Percentiles rank a stretch among this genome's conserved stretches.
phyloP scores from a whole-genome alignment of 1,140 invertebrate species.

The Achroia grisella region DNA sequence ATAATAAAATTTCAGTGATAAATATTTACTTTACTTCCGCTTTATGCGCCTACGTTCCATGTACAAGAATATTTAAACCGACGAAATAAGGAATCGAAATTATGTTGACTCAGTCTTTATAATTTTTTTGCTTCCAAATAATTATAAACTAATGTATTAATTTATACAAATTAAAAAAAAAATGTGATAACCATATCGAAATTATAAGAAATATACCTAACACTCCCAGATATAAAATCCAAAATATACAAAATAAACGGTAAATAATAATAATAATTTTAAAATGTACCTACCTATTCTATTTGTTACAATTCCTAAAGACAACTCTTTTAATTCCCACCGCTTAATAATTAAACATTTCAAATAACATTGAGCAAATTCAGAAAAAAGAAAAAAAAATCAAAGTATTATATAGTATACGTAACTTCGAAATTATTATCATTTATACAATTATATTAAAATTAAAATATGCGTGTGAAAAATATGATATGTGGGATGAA shows the following conservation, averaged over 20 bases:
- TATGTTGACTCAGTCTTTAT: slow-evolving; percentile 16
- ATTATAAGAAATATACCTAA: neutral
- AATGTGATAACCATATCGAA: too few relatives aligned
- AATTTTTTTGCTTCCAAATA: neutral
- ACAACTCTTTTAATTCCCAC: slow-evolving; percentile 17
- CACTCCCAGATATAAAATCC: slow-evolving; percentile 1
- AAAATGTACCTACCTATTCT: slow-evolving; percentile 17
- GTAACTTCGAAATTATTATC: too few relatives aligned
- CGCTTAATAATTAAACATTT: slow-evolving; percentile 19
- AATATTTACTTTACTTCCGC: too few relatives aligned
- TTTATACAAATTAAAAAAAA: neutral
- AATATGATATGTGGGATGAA: neutral
- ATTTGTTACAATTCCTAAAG: slow-evolving; percentile 21
- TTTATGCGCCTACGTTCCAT: too few relatives aligned
- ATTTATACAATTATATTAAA: neutral
- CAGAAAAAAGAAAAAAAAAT: slow-evolving; percentile 22
- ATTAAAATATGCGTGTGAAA: neutral
- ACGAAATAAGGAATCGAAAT: neutral
- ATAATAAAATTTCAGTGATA: too few relatives aligned
- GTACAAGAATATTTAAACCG: neutral
- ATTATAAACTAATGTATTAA: neutral
- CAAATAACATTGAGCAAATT: slow-evolving; percentile 36
- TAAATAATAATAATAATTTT: slow-evolving; percentile 15
- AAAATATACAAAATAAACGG: slow-evolving; percentile 14
- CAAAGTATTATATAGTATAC: slow-evolving; percentile 7